phyloP scores from a whole-genome alignment of 1,140 invertebrate species.

The Macrotrachela quadricornifera region DNA sequence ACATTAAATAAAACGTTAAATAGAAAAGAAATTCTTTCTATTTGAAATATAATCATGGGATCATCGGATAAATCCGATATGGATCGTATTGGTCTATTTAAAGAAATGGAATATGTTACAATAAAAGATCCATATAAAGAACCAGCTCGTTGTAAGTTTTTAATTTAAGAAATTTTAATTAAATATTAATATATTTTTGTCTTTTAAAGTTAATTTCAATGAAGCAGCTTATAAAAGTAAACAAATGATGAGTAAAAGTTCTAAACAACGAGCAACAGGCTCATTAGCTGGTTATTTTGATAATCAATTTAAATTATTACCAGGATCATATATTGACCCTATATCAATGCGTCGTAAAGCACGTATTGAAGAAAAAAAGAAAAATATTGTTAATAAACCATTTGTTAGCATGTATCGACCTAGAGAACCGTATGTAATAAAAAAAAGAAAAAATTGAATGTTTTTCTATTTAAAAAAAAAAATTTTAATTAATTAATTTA shows the following conservation, averaged over 20 bases:
- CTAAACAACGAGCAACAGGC: constrained; percentile 17
- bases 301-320: constrained; percentile 20
- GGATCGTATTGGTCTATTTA: constrained; percentile 27
- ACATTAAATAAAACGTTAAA: too few relatives aligned
- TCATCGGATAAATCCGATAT: constrained; percentile 23
- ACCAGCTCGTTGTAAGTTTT: constrained; percentile 9
- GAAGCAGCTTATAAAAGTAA: constrained; percentile 21
- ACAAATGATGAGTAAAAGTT: constrained; percentile 22
- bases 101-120: constrained; percentile 26
- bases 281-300: constrained; percentile 23
- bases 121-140: constrained; percentile 21
- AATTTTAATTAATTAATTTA: constrained; percentile 18
- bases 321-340: constrained; percentile 24
- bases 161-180: too few relatives aligned
- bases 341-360: constrained; percentile 19
- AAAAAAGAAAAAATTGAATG: too few relatives aligned
- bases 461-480: too few relatives aligned
- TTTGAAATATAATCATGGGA: background rate
- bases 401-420: constrained; percentile 23
- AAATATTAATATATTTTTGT: background rate
- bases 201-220: constrained; percentile 22
- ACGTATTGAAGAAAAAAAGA: constrained; percentile 19
- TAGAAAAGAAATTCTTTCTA: too few relatives aligned
- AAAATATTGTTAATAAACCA: constrained; percentile 21
- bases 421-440: too few relatives aligned